These are phyloP conservation scores for Dromas ardeola DNA, from an alignment of 2,113 vertebrate species.

Conservation along the genomic window DNA sequence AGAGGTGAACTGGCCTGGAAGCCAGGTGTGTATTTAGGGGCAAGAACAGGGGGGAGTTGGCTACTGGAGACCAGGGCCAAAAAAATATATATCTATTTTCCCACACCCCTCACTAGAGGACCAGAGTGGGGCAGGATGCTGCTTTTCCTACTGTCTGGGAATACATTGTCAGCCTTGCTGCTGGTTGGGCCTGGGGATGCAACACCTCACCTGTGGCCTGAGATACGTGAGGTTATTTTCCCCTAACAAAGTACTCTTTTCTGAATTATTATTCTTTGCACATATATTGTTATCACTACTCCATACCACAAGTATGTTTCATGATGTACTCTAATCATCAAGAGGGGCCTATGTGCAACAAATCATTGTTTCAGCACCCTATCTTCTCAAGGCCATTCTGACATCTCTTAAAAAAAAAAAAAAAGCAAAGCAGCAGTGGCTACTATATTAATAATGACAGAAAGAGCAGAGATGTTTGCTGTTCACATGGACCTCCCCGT, in stretches of 20 bases:
- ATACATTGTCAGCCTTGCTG: accelerated
- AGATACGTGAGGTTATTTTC: no score
- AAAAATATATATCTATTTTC: neutral
- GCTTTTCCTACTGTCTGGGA: neutral
- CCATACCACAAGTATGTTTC: neutral
- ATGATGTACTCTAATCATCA: neutral
- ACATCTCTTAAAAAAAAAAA: neutral
- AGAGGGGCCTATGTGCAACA: neutral
- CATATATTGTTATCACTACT: neutral
- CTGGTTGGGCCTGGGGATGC: no score
- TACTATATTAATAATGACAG: neutral
- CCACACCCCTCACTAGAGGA: neutral
- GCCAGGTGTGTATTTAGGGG: neutral
- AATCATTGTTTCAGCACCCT: neutral
- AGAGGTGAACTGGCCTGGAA: neutral
- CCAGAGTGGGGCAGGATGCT: accelerated
- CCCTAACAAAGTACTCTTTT: neutral
- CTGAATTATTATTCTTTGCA: neutral
- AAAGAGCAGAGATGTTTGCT: neutral
- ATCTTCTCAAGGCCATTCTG: neutral
- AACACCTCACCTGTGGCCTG: no score
- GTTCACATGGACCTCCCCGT: neutral
- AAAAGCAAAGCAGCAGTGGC: neutral
- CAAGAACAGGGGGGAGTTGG: neutral
- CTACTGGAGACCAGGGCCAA: neutral